A percentile compares a stretch with the other conserved stretches of the same genome.
phyloP scores from a whole-genome alignment of 2,888 invertebrate species.

The Machimus atricapillus region DNA sequence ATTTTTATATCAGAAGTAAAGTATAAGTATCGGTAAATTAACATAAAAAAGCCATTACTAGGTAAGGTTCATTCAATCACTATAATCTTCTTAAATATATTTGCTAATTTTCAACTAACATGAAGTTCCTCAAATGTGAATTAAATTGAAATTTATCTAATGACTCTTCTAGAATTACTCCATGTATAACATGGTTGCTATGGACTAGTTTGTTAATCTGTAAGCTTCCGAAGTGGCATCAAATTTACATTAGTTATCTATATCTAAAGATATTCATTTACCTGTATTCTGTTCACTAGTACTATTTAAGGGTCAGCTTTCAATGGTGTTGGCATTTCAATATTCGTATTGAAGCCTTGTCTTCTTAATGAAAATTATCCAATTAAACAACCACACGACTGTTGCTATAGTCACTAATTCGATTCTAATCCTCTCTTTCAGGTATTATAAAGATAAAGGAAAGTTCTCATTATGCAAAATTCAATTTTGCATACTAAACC shows the following conservation, averaged over 20 bases:
- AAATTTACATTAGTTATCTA: neutral
- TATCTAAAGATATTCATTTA: neutral
- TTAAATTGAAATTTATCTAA: neutral
- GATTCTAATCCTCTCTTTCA: neutral
- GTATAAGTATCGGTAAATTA: no score
- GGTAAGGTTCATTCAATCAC: no score
- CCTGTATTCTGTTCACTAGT: neutral
- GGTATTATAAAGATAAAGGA: neutral
- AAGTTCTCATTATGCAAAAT: neutral
- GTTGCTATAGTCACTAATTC: neutral
- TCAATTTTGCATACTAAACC: neutral
- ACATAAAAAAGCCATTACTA: no score
- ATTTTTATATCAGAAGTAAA: no score
- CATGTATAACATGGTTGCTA: neutral
- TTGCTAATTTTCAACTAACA: neutral
- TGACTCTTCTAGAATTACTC: neutral
- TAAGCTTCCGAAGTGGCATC: neutral
- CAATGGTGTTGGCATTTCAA: neutral
- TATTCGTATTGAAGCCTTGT: neutral
- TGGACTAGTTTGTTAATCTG: neutral
- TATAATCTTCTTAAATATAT: neutral
- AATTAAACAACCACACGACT: neutral
- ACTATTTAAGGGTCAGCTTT: neutral
- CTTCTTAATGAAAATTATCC: neutral
- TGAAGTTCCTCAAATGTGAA: neutral